Base-by-base conservation (phyloP, 2,888 invertebrate species). In the Lasioglossum lativentre region DNA sequence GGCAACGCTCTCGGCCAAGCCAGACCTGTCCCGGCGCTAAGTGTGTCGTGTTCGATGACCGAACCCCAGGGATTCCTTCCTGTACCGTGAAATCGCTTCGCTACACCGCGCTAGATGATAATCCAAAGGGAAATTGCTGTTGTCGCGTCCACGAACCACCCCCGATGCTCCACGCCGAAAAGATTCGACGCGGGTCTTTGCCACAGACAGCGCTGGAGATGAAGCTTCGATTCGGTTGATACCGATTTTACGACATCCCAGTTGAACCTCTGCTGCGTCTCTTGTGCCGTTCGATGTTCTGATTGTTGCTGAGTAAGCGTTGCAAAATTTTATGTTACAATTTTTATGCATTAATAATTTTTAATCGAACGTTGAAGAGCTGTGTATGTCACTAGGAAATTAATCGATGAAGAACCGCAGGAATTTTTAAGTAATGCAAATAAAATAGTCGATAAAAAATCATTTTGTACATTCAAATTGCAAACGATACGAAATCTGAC, bases 51-150 rank as follows among this genome's bases (percentile, higher is more conserved):
- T 86, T 88, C 86, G 85, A 87, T 85, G 79, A 80, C 38, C 75
- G 47, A 52, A 42, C 40, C 56, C 42, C 72, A 68, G 68, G 56
- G 52, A 52, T n/a, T 52, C 52, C 52, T 52, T 74, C 73, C 63
- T 72, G 42, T 30, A 27, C 85, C 87, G 86, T 90, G 88, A 90
- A 90, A 90, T 90, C 89, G 81, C 66, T 82, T 88, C 78, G 82
- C 72, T 78, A 76, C 52, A 79, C 82, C 47, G 76, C 45, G 70
- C 56, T 52, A 74, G 81, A 88, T 74, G 78, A 83, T 84, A 75
- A 75, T 87, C 71, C 79, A n/a, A 68, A 71, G 78, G 80, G 75
- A 83, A 78, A 82, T 85, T 75, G 78, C 45, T 77, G 78, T 81
- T 79, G 73, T 76, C 83, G 66, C 52, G 30, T 77, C n/a, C 71